Evolutionary conservation across 2,888 invertebrate genomes (phyloP).

Genomic region (Brachyptera putata): DNA sequence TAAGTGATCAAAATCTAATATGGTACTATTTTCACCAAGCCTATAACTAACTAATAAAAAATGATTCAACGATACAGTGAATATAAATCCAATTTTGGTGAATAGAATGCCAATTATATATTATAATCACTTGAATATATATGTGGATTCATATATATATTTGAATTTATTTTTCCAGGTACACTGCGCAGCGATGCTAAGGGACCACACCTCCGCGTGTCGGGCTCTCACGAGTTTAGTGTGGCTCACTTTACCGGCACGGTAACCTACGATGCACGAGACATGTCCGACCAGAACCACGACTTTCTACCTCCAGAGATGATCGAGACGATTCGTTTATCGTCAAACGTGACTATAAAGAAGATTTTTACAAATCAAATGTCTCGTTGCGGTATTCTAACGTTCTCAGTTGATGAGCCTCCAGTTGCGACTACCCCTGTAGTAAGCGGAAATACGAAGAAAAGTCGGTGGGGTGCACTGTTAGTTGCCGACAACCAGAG

Average conservation of each 20-base stretch:
- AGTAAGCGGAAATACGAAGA: conserved; percentile 37
- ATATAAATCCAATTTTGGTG: too few species aligned
- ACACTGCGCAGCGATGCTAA: conserved; percentile 41
- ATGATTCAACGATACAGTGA: too few species aligned
- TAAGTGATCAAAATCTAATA: too few species aligned
- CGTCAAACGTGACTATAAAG: conserved; percentile 64
- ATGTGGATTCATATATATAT: too few species aligned
- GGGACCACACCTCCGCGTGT: conserved; percentile 49
- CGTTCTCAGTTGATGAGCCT: conserved; percentile 48
- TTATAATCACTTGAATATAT: too few species aligned
- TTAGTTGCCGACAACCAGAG: conserved; percentile 50
- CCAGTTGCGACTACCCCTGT: conserved; percentile 34
- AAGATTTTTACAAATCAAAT: conserved; percentile 79
- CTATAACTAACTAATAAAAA: too few species aligned
- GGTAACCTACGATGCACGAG: conserved; percentile 75
- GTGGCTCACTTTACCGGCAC: conserved; percentile 89
- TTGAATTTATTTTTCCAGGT: conserved; percentile 45
- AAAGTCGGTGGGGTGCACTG: conserved; percentile 47
- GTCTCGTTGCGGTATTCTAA: conserved; percentile 77
- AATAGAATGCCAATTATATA: too few species aligned
- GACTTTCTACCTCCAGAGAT: conserved; percentile 89
- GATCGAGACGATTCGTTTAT: conserved; percentile 76
- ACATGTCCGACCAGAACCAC: conserved; percentile 84
- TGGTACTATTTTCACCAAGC: too few species aligned
- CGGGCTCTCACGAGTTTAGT: conserved; percentile 66